A percentile compares a stretch with the other conserved stretches of the same genome.
phyloP scores from a whole-genome alignment of 2,113 vertebrate species.

The Mugil cephalus region DNA sequence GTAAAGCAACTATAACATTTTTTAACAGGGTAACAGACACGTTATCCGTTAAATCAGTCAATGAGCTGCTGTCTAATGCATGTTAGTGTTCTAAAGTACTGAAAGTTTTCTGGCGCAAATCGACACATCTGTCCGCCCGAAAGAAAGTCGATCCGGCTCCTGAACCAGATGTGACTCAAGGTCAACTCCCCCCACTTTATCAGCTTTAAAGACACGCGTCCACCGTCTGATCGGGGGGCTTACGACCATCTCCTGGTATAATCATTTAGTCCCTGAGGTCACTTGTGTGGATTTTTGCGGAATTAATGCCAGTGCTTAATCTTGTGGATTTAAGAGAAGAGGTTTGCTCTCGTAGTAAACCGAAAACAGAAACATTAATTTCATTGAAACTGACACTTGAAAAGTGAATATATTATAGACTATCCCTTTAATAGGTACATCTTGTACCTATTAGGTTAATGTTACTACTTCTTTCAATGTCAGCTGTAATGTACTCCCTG shows the following conservation, averaged over 20 bases:
- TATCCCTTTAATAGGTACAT: neutral
- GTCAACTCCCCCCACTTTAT: constrained; percentile 15
- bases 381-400: neutral
- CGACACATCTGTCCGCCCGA: constrained; percentile 1
- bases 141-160: constrained; percentile 7
- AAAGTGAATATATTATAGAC: neutral
- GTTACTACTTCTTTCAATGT: neutral
- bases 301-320: constrained; percentile 70
- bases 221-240: constrained; percentile 44
- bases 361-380: neutral
- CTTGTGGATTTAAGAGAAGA: constrained; percentile 64
- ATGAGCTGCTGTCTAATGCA: neutral
- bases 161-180: constrained; percentile 44
- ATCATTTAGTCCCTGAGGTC: constrained; percentile 66
- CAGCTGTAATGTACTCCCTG: neutral
- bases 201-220: constrained; percentile 39
- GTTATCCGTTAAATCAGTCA: constrained; percentile 10
- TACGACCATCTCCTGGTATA: constrained; percentile 56
- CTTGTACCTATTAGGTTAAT: neutral
- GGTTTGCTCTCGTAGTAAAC: constrained; percentile 61
- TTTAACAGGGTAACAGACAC: neutral
- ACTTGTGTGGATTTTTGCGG: constrained; percentile 61
- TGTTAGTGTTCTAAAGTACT: neutral
- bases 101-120: neutral
- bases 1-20: neutral